Base-by-base conservation (phyloP, 2,888 invertebrate genomes). In the Cryptosula pallasiana region DNA sequence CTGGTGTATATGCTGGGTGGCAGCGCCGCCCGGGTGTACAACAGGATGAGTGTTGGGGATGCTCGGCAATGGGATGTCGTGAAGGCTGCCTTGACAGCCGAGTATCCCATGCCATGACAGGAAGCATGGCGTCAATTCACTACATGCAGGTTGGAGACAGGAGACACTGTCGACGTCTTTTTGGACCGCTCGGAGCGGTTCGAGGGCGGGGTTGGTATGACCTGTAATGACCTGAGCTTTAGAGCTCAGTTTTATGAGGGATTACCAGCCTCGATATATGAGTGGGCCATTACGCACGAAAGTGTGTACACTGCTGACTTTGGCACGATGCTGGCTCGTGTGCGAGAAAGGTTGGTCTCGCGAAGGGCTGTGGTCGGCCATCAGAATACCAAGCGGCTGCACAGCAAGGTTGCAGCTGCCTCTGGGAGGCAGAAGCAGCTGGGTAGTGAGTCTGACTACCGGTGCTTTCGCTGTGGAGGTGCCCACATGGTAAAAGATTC, bases 271-370 rank as follows among this genome's bases (percentile, higher is more conserved):
- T 16, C 57, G 13, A 25, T 57, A 23, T 25, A 57, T n/a, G 57
- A 57, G 57, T 57, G 57, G 57, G 57, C 57, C 5, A 23, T 57
- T 9, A n/a, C 57, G 5, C 9, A 5, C 20, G 45, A 20, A 5
- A 45, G n/a, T n/a, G n/a, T n/a, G n/a, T n/a, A n/a, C n/a, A 13
- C 9, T 45, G 45, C 9, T 45, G 45, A 45, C 20, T 45, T 45
- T 45, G 45, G 45, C 9, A 13, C 20, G 20, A 20, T 45, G 45
- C 20, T 45, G 45, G 45, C 45, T 20, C 25, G 57, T 5, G 57
- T 57, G 57, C 57, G 13, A 57, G 13, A 57, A 9, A 57, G n/a
- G 57, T 16, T 57, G 57, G 57, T 57, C 57, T 57, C 25, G 57
- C 57, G 57, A 9, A 57, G 57, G 25, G 57, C 57, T 5, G 57